Evolutionary conservation across 1,140 invertebrate species (phyloP), one percentile per base, ranked within the genome.

Genomic region (Drosophila lacteicornis): DNA sequence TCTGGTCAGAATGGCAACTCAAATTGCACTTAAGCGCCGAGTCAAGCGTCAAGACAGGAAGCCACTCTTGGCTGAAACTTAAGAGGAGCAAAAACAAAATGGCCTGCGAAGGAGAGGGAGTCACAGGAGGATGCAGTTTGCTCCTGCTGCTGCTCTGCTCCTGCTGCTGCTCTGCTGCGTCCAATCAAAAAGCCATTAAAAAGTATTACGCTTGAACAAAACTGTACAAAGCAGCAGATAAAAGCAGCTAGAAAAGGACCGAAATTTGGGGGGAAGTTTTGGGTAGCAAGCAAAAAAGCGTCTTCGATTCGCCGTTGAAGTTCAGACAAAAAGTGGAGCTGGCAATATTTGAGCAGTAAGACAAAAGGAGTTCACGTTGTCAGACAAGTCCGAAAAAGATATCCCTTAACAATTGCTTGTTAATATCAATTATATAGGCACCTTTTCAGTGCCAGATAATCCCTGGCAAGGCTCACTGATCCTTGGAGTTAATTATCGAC

Each of bases 141-240:
- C 55, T 71, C 51, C 70, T 67, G 61, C 67, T 50, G 58, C 42
- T 68, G 58, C 65, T 53, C 50, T 68, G 62, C 67, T 67, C 40
- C 46, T 67, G 38, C 68, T 67, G 33, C 55, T 81, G 43, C 71
- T 69, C 53, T 75, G 68, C 75, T 83, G 57, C 79, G 82, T 85
- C 87, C 90, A 91, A 91, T 91, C 90, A 91, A 91, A 91, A 91
- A 90, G 86, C 90, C 90, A 91, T 91, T 91, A 91, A 91, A 91
- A 91, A 91, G 86, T 90, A 91, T 91, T 91, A 76, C 85, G 80
- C 90, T 86, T 86, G 82, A 87, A 84, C 84, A 87, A 87, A 87
- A 88, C 85, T 90, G 77, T 84, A 87, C 84, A 90, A 90, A 90
- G 85, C 79, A 87, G 86, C 70, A 79, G 82, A 86, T 80, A 87